These are phyloP conservation scores for Sminthurinus aureus DNA, from an alignment of 2,888 invertebrate species.

Conservation along the genomic window DNA sequence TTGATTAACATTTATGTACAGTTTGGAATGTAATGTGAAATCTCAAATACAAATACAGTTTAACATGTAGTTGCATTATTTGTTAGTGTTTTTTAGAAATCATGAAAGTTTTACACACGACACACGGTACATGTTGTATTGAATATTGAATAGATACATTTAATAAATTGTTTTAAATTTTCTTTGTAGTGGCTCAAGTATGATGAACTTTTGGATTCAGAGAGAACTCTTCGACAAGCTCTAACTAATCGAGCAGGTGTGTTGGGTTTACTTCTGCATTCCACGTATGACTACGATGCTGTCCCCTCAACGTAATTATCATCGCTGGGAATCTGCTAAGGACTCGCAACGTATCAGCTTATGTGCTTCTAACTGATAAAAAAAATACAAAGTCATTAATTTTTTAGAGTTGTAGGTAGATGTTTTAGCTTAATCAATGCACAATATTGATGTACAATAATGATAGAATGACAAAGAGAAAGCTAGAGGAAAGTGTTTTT, in stretches of 20 bases:
- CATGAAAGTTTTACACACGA: no score
- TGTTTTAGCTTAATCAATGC: neutral
- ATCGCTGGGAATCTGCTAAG: constrained; percentile 27
- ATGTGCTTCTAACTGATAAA: constrained; percentile 43
- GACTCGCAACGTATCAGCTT: constrained; percentile 45
- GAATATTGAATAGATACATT: neutral
- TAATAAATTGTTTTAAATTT: constrained; percentile 1
- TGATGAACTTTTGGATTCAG: constrained; percentile 93
- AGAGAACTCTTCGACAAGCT: constrained; percentile 79
- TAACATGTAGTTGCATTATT: no score
- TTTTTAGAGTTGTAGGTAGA: neutral
- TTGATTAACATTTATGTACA: no score
- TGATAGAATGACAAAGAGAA: neutral
- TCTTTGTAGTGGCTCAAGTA: constrained; percentile 86
- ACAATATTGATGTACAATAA: neutral
- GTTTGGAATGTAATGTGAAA: no score
- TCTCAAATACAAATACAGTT: no score
- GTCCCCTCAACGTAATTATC: constrained; percentile 27
- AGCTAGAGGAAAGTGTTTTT: neutral
- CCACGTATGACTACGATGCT: constrained; percentile 89
- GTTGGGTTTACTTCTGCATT: constrained; percentile 92
- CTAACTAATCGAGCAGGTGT: constrained; percentile 78
- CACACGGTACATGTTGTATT: neutral
- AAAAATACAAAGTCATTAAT: constrained; percentile 11
- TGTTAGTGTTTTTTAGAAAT: no score